Evolutionary conservation across 2,888 invertebrate genomes (phyloP).

Genomic region (Athetis lepigone): DNA sequence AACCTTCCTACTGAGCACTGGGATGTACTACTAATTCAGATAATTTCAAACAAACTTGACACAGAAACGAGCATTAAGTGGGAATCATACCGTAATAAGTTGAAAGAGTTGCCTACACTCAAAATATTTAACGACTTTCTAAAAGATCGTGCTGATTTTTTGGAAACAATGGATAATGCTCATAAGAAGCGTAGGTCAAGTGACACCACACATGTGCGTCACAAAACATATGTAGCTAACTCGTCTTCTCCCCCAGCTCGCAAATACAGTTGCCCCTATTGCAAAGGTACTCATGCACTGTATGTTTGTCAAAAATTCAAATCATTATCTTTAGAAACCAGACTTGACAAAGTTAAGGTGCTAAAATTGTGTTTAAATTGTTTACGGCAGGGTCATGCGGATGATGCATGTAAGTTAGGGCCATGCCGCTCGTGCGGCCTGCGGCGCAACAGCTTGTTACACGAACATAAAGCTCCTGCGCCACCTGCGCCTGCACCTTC

Average conservation of each 20-base stretch:
- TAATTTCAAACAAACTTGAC: conserved; percentile 9
- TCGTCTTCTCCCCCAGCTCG: neutral
- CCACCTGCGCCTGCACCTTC: conserved; percentile 11
- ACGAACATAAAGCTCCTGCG: conserved; percentile 7
- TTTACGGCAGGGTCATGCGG: conserved; percentile 10
- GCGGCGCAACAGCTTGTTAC: conserved; percentile 5
- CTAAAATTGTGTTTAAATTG: conserved; percentile 11
- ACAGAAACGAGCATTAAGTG: conserved; percentile 1
- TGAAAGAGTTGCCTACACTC: conserved; percentile 13
- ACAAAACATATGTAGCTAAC: neutral
- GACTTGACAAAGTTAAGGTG: neutral
- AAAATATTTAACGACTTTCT: conserved; percentile 11
- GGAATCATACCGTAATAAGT: conserved; percentile 10
- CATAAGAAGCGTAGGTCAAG: conserved; percentile 5
- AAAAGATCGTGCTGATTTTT: conserved; percentile 13
- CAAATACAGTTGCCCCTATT: conserved; percentile 1
- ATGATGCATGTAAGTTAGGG: neutral
- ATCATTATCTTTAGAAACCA: neutral
- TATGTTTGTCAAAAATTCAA: conserved; percentile 1
- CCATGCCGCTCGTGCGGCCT: conserved; percentile 5
- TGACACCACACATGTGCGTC: conserved; percentile 1
- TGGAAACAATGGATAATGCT: conserved; percentile 13
- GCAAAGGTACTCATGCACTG: conserved; percentile 8
- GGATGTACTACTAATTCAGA: too few relatives aligned
- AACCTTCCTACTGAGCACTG: conserved; percentile 4